Percentiles rank a stretch among this genome's conserved stretches.
These are phyloP conservation scores for Enteromius trimaculatus DNA, from an alignment of 2,797 vertebrate species.

Conservation along the genomic window DNA sequence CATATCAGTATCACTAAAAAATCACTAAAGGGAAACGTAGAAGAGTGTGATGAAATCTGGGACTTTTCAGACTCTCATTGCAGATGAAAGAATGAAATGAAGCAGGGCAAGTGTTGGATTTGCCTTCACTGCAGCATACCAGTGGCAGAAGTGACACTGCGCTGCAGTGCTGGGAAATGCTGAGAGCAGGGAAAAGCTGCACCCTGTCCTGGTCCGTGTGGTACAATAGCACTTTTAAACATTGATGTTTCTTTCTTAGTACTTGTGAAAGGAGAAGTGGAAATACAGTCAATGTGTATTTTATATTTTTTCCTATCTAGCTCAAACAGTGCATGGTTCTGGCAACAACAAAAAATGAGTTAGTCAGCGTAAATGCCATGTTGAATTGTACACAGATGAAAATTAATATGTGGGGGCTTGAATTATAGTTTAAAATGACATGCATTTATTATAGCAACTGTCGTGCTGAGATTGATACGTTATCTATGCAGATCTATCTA, in stretches of 20 bases:
- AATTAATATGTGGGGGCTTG: neutral
- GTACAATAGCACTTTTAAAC: slow-evolving; percentile 55
- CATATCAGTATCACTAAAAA: slow-evolving; percentile 30
- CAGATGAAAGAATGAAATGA: slow-evolving; percentile 49
- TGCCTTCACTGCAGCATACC: slow-evolving; percentile 54
- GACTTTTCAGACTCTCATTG: slow-evolving; percentile 32
- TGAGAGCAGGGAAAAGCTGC: slow-evolving; percentile 56
- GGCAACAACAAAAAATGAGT: neutral
- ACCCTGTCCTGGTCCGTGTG: slow-evolving; percentile 23
- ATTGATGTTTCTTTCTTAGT: slow-evolving; percentile 49
- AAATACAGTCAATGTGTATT: slow-evolving; percentile 45
- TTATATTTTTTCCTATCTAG: neutral
- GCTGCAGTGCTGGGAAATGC: slow-evolving; percentile 55
- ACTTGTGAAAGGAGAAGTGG: slow-evolving; percentile 45
- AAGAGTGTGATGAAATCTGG: slow-evolving; percentile 34
- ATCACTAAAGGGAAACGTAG: slow-evolving; percentile 28
- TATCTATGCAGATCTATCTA: too few relatives aligned
- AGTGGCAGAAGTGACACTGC: slow-evolving; percentile 49
- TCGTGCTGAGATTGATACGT: too few relatives aligned
- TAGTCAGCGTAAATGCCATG: neutral
- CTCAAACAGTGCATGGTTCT: neutral
- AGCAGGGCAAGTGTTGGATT: slow-evolving; percentile 33
- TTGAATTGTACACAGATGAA: neutral
- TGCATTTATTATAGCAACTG: neutral
- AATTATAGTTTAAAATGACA: neutral